Evolutionary conservation across 1,140 invertebrate species (phyloP), one percentile per base, ranked within the genome.

Genomic region (Bombus difficillimus): DNA sequence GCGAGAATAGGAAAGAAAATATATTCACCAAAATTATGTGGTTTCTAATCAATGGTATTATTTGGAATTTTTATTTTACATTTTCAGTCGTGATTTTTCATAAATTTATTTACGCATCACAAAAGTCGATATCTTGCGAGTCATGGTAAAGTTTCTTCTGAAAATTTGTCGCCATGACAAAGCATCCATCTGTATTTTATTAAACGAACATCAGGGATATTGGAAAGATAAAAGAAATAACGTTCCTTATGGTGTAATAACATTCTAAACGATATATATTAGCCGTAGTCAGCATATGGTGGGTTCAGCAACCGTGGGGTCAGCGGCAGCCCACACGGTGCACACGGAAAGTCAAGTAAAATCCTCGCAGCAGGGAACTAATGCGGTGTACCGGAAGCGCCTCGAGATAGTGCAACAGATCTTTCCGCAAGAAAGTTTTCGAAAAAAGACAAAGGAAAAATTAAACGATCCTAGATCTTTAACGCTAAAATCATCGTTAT

Each of bases 261-360:
- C 34, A 47, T 68, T 69, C 32, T 39, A 41, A 57, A 53, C 32
- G 62, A 47, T 47, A n/a, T 34, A 13, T 3, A 28, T 53, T 75
- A 28, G 25, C 5, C 13, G 18, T 47, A 68, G 34, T 10, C 41
- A 2, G 41, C 66, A 22, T 25, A 43, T 6, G 25, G 43, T 22
- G 73, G 62, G 81, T 77, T 83, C 81, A 77, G 81, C 73, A 77
- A 68, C 81, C 73, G 53, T 62, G 73, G 73, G 73, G 81, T 83
- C 81, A 83, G 39, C 76, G 28, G 32, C 81, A 83, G 28, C 81
- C 81, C 81, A 83, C 81, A 83, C 73, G 72, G 34, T 68, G 25
- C 34, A 43, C 59, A 72, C 47, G 37, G 69, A 69, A 75, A 76
- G 57, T 37, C 69, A 64, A 75, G 81, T 22, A 68, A 83, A 83